phyloP scores from a whole-genome alignment of 1,140 invertebrate genomes.

The Plectus sambesii region DNA sequence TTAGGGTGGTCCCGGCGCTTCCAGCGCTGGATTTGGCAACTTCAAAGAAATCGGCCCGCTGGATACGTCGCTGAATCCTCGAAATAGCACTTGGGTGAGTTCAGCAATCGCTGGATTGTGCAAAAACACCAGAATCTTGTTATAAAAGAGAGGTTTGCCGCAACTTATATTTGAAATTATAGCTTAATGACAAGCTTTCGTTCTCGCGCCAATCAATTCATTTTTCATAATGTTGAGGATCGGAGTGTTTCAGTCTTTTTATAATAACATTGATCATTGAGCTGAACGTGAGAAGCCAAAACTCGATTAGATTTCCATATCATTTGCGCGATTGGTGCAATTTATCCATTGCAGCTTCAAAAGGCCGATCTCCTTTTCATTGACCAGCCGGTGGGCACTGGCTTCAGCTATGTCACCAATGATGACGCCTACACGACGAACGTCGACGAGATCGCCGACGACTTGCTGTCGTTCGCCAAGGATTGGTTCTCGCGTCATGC shows the following conservation, averaged over 20 bases:
- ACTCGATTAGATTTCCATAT: neutral
- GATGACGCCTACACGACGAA: slow-evolving; percentile 51
- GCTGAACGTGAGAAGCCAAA: too few species aligned
- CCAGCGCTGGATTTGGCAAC: slow-evolving; percentile 6
- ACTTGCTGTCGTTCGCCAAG: slow-evolving; percentile 61
- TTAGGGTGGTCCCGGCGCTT: slow-evolving; percentile 6
- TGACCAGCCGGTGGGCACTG: slow-evolving; percentile 74
- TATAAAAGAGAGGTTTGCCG: too few species aligned
- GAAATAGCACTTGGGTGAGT: slow-evolving; percentile 59
- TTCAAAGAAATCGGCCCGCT: slow-evolving; percentile 9
- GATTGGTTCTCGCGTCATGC: slow-evolving; percentile 51
- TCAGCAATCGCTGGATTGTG: slow-evolving; percentile 47
- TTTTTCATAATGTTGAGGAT: too few species aligned
- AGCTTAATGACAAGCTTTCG: too few species aligned
- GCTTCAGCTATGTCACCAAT: slow-evolving; percentile 64
- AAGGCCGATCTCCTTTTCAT: slow-evolving; percentile 65
- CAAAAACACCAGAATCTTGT: too few species aligned
- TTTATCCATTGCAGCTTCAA: slow-evolving; percentile 36
- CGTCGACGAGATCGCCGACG: slow-evolving; percentile 61
- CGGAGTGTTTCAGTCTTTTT: too few species aligned
- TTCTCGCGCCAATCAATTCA: too few species aligned
- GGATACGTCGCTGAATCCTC: slow-evolving; percentile 57
- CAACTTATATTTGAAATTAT: too few species aligned
- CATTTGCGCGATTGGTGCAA: slow-evolving; percentile 1
- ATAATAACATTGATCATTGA: too few species aligned